A percentile compares a stretch with the other conserved stretches of the same genome.
Evolutionary conservation across 1,140 invertebrate genomes (phyloP).

Genomic region (Paraescarpia echinospica): DNA sequence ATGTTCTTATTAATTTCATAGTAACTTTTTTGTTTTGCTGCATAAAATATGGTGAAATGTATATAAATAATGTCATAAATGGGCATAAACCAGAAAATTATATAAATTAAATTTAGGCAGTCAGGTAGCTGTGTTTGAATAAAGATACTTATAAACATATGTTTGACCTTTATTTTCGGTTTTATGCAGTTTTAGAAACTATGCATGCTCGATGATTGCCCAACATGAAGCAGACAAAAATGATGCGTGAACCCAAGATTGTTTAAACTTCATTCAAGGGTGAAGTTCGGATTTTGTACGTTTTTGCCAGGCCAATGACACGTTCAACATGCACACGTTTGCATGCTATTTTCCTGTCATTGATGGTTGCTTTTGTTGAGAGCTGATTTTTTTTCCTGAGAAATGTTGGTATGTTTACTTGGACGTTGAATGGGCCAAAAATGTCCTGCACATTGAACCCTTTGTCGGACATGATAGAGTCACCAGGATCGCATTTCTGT

Average conservation of each 20-base stretch:
- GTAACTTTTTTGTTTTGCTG: too few relatives aligned
- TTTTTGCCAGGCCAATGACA: conserved; percentile 33
- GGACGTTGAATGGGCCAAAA: conserved; percentile 33
- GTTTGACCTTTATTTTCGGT: background rate
- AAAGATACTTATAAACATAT: too few relatives aligned
- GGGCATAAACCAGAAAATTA: too few relatives aligned
- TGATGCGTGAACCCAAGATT: conserved; percentile 25
- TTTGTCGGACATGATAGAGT: conserved; percentile 36
- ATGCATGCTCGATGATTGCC: conserved; percentile 30
- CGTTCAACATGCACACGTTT: conserved; percentile 35
- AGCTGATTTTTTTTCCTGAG: conserved; percentile 33
- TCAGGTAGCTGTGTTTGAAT: too few relatives aligned
- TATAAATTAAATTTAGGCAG: too few relatives aligned
- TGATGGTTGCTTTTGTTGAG: conserved; percentile 29
- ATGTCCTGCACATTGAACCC: conserved; percentile 36
- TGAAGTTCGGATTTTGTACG: conserved; percentile 30
- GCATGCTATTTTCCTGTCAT: conserved; percentile 30
- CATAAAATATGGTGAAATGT: too few relatives aligned
- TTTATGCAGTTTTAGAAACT: conserved; percentile 30
- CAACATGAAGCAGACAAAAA: conserved; percentile 32
- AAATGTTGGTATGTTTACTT: conserved; percentile 36
- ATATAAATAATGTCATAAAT: too few relatives aligned
- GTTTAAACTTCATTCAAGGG: conserved; percentile 23
- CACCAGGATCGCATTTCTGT: conserved; percentile 17
- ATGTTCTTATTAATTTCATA: too few relatives aligned